Evolutionary conservation across 2,888 invertebrate genomes (phyloP).

Genomic region (Buathra laborator): DNA sequence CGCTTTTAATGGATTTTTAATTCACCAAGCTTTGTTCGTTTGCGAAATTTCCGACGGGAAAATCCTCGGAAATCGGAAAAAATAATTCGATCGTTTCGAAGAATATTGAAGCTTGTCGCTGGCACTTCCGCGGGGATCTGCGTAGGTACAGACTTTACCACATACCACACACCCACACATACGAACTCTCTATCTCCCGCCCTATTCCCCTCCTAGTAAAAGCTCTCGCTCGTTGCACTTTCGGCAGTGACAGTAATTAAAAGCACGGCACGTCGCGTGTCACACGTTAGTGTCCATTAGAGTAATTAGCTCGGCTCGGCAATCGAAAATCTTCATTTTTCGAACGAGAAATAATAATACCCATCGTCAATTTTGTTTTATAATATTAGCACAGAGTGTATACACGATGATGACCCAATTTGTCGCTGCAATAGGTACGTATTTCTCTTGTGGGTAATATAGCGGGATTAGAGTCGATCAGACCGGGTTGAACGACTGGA

Average conservation of each 20-base stretch:
- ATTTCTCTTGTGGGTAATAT: slow-evolving; percentile 2
- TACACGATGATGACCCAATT: slow-evolving; percentile 4
- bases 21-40: slow-evolving; percentile 6
- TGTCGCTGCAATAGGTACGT: neutral
- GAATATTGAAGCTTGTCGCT: slow-evolving; percentile 11
- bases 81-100: slow-evolving; percentile 46
- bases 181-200: neutral
- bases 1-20: slow-evolving; percentile 40
- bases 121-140: neutral
- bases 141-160: neutral
- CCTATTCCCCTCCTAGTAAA: neutral
- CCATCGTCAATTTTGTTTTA: neutral
- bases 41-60: neutral
- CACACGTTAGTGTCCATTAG: slow-evolving; percentile 59
- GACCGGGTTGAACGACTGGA: slow-evolving; percentile 51
- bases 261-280: slow-evolving; percentile 35
- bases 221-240: slow-evolving; percentile 46
- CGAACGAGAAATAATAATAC: neutral
- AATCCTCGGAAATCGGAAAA: slow-evolving; percentile 30
- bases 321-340: slow-evolving; percentile 34
- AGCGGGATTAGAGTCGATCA: slow-evolving; percentile 22
- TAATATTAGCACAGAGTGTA: neutral
- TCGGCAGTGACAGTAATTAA: slow-evolving; percentile 54
- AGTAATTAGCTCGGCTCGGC: slow-evolving; percentile 47
- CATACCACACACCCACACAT: neutral